Base-by-base conservation (phyloP, 1,140 invertebrate species). In the Conus ventricosus region DNA sequence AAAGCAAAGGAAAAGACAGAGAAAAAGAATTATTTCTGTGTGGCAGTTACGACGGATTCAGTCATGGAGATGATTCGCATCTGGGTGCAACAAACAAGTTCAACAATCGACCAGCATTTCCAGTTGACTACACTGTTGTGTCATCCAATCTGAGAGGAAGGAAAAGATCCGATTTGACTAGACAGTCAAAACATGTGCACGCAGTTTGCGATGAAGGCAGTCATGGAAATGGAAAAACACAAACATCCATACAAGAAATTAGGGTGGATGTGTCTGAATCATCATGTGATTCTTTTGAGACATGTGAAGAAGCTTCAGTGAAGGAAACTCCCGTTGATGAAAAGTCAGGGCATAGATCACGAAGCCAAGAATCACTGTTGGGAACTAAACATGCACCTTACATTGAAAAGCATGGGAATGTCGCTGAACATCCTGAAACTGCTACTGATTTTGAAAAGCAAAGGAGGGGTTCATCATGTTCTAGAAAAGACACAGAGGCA, bases 281-380 rank as follows among this genome's bases (percentile, higher is more conserved):
- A 27, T 91, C 90, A 67, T 63, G 53, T 81, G 90, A 91, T 60
- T 88, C 78, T 54, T 91, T 88, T 76, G 63, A 80, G 13, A 91
- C 90, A 39, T 91, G 90, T 85, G 87, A 91, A 63, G 88, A 91
- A 39, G 90, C 81, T 51, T 55, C 88, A 86, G 15, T n/a, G 5
- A 23, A 71, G 53, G 85, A 87, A n/a, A 13, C 51, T 13, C 53
- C 27, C 51, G 27, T 39, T 63, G 82, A 63, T 39, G 82, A 6
- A 71, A 55, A 39, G 23, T 8, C 25, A 80, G 71, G 54, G 53
- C 57, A n/a, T 15, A 80, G 78, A 11, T 80, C 51, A 39, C 27
- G 39, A 8, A 51, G 13, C 0, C 25, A 39, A 80, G 27, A 80
- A 53, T 51, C 67, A 20, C 23, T 17, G 15, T 23, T 7, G 23